Conservation (phyloP, 2,888 invertebrate species). For the Sussaba pulchella region DNA sequence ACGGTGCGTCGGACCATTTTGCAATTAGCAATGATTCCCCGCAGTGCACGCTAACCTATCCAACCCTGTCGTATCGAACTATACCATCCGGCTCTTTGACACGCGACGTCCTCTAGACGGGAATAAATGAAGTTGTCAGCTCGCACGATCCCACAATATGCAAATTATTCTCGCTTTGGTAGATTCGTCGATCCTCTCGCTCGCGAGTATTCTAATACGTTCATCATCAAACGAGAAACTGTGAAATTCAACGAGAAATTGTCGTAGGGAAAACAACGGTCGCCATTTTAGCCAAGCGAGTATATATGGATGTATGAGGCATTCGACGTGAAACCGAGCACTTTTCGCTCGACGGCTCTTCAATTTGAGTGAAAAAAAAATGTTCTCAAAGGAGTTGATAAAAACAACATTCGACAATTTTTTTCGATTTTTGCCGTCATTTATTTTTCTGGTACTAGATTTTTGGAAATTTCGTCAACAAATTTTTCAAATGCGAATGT, state of each 20-base stretch:
- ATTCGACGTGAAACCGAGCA: no score
- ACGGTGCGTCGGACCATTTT: constrained; percentile 22
- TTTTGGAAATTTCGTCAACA: no score
- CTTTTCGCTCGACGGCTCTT: no score
- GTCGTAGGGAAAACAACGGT: no score
- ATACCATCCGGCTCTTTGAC: constrained; percentile 6
- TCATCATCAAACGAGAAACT: no score
- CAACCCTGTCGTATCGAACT: background rate
- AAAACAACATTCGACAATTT: no score
- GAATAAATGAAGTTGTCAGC: constrained; percentile 4
- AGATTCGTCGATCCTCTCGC: background rate
- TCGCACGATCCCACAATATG: background rate
- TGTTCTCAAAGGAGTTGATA: no score
- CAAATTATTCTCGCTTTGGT: constrained; percentile 2
- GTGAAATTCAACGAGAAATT: no score
- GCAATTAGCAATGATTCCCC: constrained; percentile 43
- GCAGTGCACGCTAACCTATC: background rate
- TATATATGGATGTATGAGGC: no score
- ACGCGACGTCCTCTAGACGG: background rate
- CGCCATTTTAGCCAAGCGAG: no score
- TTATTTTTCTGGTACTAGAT: no score
- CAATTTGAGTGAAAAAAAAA: no score
- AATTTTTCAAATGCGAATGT: background rate
- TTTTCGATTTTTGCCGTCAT: background rate
- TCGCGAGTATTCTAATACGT: background rate